Base-by-base conservation (phyloP, 2,888 invertebrate species). In the Pachydiplax longipennis region DNA sequence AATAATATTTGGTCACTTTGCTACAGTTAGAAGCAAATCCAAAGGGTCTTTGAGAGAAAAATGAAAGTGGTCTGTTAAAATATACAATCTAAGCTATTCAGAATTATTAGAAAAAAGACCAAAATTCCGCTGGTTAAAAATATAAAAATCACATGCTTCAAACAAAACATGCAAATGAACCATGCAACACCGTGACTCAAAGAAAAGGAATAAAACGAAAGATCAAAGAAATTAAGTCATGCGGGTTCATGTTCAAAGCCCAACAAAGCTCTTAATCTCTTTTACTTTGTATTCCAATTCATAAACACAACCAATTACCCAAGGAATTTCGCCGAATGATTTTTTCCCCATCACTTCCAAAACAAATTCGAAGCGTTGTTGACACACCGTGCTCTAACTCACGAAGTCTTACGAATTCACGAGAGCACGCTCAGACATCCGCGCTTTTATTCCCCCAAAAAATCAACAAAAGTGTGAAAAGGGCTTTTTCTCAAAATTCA, bases 221-320 rank as follows among this genome's bases (percentile, higher is more conserved):
- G 25, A 87, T 18, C 58, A 37, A 12, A 15, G 61, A 35, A 22
- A 58, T 35, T 58, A 2, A 40, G 87, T 40, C 31, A 87, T 87
- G 87, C 87, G 87, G 87, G 87, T 65, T 37, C 87, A 87, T 87
- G 87, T 87, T 87, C 87, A 87, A 87, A 61, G 87, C 87, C 81
- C 87, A 87, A 61, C 87, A 87, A 87, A 87, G 87, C 87, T 87
- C 87, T 83, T 35, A 35, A 53, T 44, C 25, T 31, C 15, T 61
- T 13, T 87, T 37, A 82, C 44, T 82, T 58, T 83, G 48, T 53
- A 82, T 48, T 53, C 15, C 58, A 58, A 22, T 83, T 58, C n/a
- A 31, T 35, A 31, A 65, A 83, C 44, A 61, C 37, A 87, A 35
- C 25, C 31, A 58, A 53, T 6, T 22, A 87, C 61, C 8, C 37